These are phyloP conservation scores for Agrochola lota DNA, from an alignment of 2,888 invertebrate species.

Conservation along the genomic window DNA sequence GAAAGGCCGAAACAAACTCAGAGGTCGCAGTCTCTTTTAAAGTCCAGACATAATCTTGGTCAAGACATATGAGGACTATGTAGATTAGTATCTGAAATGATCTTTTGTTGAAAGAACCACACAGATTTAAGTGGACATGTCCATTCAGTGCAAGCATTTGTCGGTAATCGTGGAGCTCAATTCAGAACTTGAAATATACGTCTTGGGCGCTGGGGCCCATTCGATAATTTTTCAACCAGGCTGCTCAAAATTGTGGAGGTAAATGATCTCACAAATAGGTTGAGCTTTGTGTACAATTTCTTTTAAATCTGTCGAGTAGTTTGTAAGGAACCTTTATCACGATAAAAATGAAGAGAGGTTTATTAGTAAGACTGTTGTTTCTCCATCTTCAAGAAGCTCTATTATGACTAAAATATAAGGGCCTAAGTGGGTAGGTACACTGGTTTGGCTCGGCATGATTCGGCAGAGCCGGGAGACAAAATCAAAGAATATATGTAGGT, in stretches of 20 bases:
- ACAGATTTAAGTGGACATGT: too few species aligned
- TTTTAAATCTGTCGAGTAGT: not conserved
- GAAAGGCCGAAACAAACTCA: too few species aligned
- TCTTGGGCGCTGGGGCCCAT: not conserved
- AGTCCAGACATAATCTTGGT: too few species aligned
- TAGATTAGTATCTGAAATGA: too few species aligned
- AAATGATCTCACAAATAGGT: not conserved
- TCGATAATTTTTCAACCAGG: not conserved
- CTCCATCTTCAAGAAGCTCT: not conserved
- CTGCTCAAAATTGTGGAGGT: not conserved
- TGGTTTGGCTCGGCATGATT: not conserved
- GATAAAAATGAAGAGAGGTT: not conserved
- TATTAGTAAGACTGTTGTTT: not conserved
- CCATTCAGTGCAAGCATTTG: too few species aligned
- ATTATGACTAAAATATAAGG: not conserved
- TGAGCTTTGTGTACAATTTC: too few species aligned
- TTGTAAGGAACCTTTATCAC: not conserved
- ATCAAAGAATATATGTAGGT: not conserved
- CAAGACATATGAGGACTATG: too few species aligned
- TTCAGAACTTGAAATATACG: too few species aligned
- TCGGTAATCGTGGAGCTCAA: too few species aligned
- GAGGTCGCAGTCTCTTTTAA: too few species aligned
- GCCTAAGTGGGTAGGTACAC: too few species aligned
- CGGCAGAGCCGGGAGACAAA: not conserved
- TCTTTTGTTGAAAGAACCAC: too few species aligned